A percentile compares a stretch with the other conserved stretches of the same genome.
These are phyloP conservation scores for Oplegnathus fasciatus DNA, from an alignment of 2,113 vertebrate species.

Conservation along the genomic window DNA sequence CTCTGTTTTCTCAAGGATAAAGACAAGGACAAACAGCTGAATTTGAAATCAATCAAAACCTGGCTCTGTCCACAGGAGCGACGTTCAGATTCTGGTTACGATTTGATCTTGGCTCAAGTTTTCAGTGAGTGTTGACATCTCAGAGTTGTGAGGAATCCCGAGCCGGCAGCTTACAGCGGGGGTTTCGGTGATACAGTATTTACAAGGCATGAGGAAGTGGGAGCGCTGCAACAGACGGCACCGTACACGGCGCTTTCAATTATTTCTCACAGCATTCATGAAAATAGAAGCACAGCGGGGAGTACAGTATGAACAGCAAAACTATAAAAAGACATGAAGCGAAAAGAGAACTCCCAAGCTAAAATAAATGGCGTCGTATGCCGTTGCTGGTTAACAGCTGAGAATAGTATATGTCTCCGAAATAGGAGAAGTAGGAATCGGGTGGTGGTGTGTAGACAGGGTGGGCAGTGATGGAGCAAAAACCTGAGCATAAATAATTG, in stretches of 20 bases:
- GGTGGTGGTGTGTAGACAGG: conserved; percentile 19
- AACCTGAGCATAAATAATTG: conserved; percentile 42
- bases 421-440: conserved; percentile 23
- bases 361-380: conserved; percentile 64
- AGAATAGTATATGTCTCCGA: conserved; percentile 22
- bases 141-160: conserved; percentile 69
- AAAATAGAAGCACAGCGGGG: conserved; percentile 81
- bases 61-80: conserved; percentile 55
- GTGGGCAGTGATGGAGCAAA: conserved; percentile 48
- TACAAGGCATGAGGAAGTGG: conserved; percentile 78
- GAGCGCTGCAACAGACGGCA: conserved; percentile 76
- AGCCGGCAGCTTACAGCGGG: conserved; percentile 69
- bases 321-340: conserved; percentile 79
- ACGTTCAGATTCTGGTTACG: conserved; percentile 51
- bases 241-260: conserved; percentile 77
- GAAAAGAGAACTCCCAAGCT: conserved; percentile 73
- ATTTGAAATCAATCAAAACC: conserved; percentile 59
- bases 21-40: conserved; percentile 60
- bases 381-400: conserved; percentile 56
- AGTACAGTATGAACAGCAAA: conserved; percentile 75
- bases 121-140: conserved; percentile 66
- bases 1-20: conserved; percentile 43
- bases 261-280: conserved; percentile 84
- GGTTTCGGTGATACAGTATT: conserved; percentile 80
- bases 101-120: conserved; percentile 74